Evolutionary conservation across 2,888 invertebrate species (phyloP).

Genomic region (Automeris io): DNA sequence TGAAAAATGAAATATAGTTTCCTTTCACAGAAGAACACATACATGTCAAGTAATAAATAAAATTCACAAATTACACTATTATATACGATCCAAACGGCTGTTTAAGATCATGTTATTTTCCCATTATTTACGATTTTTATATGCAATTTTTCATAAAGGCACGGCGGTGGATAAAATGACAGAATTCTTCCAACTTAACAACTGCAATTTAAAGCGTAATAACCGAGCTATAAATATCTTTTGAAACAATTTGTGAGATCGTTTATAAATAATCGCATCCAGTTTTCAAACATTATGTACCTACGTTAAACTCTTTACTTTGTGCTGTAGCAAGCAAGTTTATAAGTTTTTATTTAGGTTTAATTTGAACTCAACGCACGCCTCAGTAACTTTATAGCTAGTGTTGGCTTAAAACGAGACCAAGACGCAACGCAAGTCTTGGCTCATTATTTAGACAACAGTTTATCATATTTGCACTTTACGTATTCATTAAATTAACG

Average conservation of each 20-base stretch:
- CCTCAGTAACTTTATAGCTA: too few species aligned
- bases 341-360: too few species aligned
- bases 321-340: too few species aligned
- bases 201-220: slow-evolving; percentile 24
- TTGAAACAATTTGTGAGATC: slow-evolving; percentile 2
- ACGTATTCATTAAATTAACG: too few species aligned
- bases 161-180: slow-evolving; percentile 10
- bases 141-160: slow-evolving; percentile 22
- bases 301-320: too few species aligned
- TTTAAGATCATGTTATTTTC: slow-evolving; percentile 19
- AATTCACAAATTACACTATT: slow-evolving; percentile 24
- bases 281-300: too few species aligned
- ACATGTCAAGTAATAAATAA: slow-evolving; percentile 11
- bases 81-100: slow-evolving; percentile 25
- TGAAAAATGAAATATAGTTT: too few species aligned
- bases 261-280: slow-evolving; percentile 4
- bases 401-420: too few species aligned
- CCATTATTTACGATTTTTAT: slow-evolving; percentile 32
- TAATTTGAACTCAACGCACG: too few species aligned
- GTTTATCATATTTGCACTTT: too few species aligned
- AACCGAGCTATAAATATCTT: slow-evolving; percentile 3
- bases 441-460: too few species aligned
- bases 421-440: too few species aligned
- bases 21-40: slow-evolving; percentile 3
- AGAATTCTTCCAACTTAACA: slow-evolving; percentile 20